These are phyloP conservation scores for Acronicta psi DNA, from an alignment of 2,888 invertebrate genomes.

Conservation along the genomic window DNA sequence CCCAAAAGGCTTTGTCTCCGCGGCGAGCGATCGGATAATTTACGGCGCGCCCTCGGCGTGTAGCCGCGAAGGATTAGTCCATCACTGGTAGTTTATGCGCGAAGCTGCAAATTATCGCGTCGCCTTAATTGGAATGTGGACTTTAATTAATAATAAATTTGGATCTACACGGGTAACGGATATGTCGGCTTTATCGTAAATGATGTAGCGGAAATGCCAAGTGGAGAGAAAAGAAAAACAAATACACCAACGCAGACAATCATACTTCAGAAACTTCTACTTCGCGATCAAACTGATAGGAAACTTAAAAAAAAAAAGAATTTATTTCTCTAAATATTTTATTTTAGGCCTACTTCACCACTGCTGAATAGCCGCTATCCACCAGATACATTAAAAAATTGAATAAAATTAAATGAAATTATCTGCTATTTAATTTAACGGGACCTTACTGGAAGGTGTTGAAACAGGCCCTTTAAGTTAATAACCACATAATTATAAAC, in stretches of 20 bases:
- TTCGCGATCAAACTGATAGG: no score
- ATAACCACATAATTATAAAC: no score
- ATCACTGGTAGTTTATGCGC: conserved; percentile 72
- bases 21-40: conserved; percentile 75
- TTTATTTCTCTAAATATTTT: no score
- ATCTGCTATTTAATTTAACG: no score
- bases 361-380: no score
- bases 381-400: no score
- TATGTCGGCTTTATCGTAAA: conserved; percentile 5
- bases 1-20: conserved; percentile 71
- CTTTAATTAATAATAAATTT: conserved; percentile 63
- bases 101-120: conserved; percentile 74
- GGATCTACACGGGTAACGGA: conserved; percentile 18
- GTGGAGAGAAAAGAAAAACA: background rate
- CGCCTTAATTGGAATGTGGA: conserved; percentile 76
- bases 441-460: no score
- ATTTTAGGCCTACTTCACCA: no score
- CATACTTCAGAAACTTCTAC: no score
- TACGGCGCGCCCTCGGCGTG: conserved; percentile 72
- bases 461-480: no score
- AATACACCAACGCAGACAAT: background rate
- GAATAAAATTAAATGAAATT: no score
- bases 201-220: background rate
- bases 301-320: no score
- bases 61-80: conserved; percentile 74